Evolutionary conservation across 2,113 vertebrate genomes (phyloP).

Genomic region (Isurus oxyrinchus): DNA sequence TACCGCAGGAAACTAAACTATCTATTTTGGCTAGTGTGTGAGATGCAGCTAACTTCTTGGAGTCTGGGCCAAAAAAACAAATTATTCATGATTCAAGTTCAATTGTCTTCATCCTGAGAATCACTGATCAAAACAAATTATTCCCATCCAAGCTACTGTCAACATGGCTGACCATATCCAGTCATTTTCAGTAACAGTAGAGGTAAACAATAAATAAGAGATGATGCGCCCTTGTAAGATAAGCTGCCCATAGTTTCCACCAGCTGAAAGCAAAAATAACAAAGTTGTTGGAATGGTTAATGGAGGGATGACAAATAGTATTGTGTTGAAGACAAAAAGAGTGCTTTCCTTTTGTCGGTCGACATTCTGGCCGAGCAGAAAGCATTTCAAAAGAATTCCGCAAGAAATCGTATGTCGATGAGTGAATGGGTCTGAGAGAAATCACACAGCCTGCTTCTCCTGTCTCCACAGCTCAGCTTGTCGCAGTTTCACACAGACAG

Average conservation of each 20-base stretch:
- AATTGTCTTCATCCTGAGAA: background rate
- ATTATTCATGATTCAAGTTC: background rate
- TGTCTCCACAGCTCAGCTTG: slow-evolving; percentile 25
- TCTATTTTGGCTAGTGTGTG: background rate
- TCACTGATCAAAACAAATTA: background rate
- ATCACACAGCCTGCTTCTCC: background rate
- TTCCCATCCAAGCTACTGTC: background rate
- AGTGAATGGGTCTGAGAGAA: too few relatives aligned
- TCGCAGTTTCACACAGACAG: slow-evolving; percentile 17
- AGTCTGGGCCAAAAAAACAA: background rate
- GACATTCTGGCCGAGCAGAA: background rate
- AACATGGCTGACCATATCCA: background rate
- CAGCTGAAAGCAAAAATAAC: background rate
- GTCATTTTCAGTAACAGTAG: background rate
- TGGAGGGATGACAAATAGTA: background rate
- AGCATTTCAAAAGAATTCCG: background rate
- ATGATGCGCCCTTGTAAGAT: background rate
- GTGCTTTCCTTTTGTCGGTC: background rate
- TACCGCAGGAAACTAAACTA: background rate
- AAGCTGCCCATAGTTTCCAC: background rate
- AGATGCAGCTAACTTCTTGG: too few relatives aligned
- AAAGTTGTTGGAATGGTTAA: background rate
- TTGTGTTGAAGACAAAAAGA: background rate
- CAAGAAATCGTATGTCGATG: background rate
- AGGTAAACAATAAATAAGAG: background rate